phyloP scores from a whole-genome alignment of 2,113 vertebrate genomes.

The Trematocara macrostoma region DNA sequence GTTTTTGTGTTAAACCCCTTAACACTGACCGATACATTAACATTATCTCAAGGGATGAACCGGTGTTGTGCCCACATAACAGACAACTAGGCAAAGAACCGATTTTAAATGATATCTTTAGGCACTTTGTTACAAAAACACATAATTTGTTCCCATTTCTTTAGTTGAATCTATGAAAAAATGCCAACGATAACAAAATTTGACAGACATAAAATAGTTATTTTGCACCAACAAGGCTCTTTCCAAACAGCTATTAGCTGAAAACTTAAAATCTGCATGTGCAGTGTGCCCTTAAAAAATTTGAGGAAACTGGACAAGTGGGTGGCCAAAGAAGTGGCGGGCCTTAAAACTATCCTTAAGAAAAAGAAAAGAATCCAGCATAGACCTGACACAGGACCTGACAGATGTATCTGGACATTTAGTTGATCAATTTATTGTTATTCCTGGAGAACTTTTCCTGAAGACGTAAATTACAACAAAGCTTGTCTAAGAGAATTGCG shows the following conservation, averaged over 20 bases:
- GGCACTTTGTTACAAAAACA: neutral
- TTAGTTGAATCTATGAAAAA: neutral
- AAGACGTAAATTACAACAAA: neutral
- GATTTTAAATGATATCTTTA: neutral
- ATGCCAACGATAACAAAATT: neutral
- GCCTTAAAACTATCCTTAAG: neutral
- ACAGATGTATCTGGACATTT: neutral
- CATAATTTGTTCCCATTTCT: neutral
- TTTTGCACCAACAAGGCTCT: neutral
- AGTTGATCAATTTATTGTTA: neutral
- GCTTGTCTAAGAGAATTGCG: neutral
- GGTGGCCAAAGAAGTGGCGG: neutral
- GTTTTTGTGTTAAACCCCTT: neutral
- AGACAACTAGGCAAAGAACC: neutral
- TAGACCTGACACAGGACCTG: neutral
- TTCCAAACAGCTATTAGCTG: neutral
- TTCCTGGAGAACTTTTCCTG: neutral
- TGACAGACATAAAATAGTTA: neutral
- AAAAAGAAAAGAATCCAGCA: neutral
- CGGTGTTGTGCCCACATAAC: neutral
- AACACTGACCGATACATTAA: neutral
- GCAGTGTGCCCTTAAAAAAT: neutral
- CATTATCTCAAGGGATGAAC: neutral
- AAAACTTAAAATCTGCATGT: neutral
- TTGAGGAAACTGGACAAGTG: neutral